Evolutionary conservation across 1,140 invertebrate species (phyloP).

Genomic region (Parasteatoda tepidariorum): DNA sequence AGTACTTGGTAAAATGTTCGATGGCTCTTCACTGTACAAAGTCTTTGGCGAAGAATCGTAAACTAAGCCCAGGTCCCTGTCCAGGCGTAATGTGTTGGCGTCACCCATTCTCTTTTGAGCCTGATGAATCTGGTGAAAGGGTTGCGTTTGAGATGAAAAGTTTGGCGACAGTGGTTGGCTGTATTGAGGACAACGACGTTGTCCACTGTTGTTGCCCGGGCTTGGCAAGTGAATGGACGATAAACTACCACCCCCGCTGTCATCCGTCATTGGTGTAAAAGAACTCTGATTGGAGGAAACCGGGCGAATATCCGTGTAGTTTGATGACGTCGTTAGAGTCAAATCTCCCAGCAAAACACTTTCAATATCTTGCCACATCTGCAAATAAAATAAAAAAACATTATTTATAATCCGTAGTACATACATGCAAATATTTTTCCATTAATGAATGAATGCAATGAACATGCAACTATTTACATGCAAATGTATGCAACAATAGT

Average conservation of each 20-base stretch:
- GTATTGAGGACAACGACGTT: constrained; percentile 21
- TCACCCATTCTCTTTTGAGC: constrained; percentile 11
- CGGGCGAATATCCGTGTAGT: constrained; percentile 26
- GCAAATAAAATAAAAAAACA: constrained; percentile 4
- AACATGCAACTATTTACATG: too few relatives aligned
- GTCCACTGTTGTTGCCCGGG: not conserved
- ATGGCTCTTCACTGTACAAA: constrained; percentile 18
- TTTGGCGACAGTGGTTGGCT: constrained; percentile 12
- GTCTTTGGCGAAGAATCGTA: constrained; percentile 14
- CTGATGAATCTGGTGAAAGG: constrained; percentile 27
- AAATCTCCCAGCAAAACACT: constrained; percentile 62
- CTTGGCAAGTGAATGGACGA: constrained; percentile 1
- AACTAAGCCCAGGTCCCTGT: constrained; percentile 35
- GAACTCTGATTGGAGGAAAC: constrained; percentile 28
- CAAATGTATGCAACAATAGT: too few relatives aligned
- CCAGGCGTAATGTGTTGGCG: not conserved
- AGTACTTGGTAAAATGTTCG: not conserved
- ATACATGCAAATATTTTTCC: too few relatives aligned
- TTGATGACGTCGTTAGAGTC: constrained; percentile 35
- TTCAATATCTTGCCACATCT: constrained; percentile 65
- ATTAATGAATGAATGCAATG: too few relatives aligned
- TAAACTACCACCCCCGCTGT: constrained; percentile 27
- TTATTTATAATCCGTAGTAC: too few relatives aligned
- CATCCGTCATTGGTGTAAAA: constrained; percentile 47
- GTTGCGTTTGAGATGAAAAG: constrained; percentile 27